phyloP scores from a whole-genome alignment of 2,797 vertebrate genomes.

The Amphiprion clarkii region DNA sequence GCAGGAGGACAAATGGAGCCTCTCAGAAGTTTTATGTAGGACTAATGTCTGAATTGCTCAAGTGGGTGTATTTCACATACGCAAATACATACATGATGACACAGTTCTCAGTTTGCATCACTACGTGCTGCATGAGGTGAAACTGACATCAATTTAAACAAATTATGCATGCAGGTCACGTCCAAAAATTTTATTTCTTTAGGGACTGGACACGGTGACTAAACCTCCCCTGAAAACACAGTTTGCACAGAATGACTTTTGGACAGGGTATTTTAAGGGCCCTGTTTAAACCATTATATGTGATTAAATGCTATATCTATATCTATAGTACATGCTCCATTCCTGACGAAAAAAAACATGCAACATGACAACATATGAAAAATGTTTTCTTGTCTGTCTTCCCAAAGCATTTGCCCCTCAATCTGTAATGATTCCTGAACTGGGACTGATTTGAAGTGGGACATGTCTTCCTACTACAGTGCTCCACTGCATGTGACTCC shows the following conservation, averaged over 20 bases:
- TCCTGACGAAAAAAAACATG: too few relatives aligned
- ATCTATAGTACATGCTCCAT: too few relatives aligned
- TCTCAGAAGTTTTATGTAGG: background rate
- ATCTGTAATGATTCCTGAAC: background rate
- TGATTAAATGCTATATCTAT: background rate
- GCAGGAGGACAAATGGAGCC: conserved; percentile 12
- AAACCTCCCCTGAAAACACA: background rate
- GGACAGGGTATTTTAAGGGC: background rate
- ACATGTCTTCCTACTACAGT: background rate
- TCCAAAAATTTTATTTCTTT: background rate
- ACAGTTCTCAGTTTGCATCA: background rate
- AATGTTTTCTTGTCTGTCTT: too few relatives aligned
- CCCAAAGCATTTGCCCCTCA: background rate
- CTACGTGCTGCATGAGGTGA: background rate
- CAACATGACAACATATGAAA: too few relatives aligned
- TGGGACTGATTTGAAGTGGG: conserved; percentile 9
- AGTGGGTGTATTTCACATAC: conserved; percentile 10
- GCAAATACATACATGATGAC: background rate
- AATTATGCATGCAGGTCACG: background rate
- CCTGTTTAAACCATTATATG: background rate
- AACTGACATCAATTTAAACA: background rate
- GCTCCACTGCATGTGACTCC: conserved; percentile 18
- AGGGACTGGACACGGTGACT: background rate
- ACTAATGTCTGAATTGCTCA: background rate
- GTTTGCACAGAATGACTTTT: background rate